phyloP scores from a whole-genome alignment of 2,113 vertebrate genomes.

The Sula dactylatra region DNA sequence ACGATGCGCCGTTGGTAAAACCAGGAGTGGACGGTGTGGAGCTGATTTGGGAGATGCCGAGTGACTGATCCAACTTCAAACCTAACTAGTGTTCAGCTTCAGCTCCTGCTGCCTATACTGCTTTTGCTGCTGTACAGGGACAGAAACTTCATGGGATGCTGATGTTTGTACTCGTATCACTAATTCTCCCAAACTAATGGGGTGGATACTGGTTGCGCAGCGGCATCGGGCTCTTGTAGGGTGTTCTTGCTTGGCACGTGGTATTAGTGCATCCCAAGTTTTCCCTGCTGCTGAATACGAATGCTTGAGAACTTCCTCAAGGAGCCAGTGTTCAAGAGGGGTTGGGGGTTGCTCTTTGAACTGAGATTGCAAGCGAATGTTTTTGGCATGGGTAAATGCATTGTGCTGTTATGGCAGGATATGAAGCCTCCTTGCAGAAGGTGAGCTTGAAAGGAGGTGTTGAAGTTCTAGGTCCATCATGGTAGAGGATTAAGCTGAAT shows the following conservation, averaged over 20 bases:
- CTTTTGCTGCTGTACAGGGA: neutral
- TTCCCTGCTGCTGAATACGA: neutral
- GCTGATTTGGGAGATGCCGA: accelerated
- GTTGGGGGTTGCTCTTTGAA: neutral
- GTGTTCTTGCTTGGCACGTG: neutral
- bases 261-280: neutral
- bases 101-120: neutral
- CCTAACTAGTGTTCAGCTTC: neutral
- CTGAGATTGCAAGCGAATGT: neutral
- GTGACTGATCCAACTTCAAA: neutral
- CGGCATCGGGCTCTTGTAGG: accelerated
- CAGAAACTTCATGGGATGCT: neutral
- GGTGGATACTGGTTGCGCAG: neutral
- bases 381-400: neutral
- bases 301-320: neutral
- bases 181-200: neutral
- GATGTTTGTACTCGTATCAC: neutral
- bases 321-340: neutral
- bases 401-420: neutral
- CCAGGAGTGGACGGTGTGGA: neutral
- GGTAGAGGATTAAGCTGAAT: neutral
- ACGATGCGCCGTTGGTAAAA: neutral
- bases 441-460: neutral
- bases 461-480: neutral
- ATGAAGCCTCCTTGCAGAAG: neutral